phyloP scores from a whole-genome alignment of 2,888 invertebrate species.

The Hyalella azteca region DNA sequence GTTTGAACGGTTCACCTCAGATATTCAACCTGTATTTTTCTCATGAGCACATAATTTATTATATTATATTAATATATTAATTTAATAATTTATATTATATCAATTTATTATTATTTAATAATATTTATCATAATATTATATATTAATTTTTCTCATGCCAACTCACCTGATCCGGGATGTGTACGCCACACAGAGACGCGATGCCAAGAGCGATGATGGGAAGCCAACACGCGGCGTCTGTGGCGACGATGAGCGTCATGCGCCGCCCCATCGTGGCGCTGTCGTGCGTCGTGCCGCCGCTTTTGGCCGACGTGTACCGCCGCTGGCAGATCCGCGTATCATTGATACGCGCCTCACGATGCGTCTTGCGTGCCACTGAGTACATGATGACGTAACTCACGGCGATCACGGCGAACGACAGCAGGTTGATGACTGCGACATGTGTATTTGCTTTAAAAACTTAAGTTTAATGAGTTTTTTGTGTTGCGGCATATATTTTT shows the following conservation, averaged over 20 bases:
- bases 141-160: too few relatives aligned
- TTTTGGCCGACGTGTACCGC: background rate
- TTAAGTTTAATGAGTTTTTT: too few relatives aligned
- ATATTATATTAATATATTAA: too few relatives aligned
- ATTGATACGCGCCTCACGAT: conserved; percentile 63
- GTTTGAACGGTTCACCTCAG: too few relatives aligned
- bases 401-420: conserved; percentile 65
- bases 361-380: conserved; percentile 64
- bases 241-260: conserved; percentile 67
- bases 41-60: too few relatives aligned
- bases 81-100: too few relatives aligned
- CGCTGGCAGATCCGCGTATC: background rate
- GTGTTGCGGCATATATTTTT: too few relatives aligned
- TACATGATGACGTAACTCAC: conserved; percentile 67
- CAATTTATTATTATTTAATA: too few relatives aligned
- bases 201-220: conserved; percentile 67
- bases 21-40: too few relatives aligned
- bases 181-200: conserved; percentile 64
- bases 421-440: conserved; percentile 64
- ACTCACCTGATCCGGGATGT: conserved; percentile 61
- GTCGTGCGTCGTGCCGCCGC: background rate
- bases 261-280: conserved; percentile 64
- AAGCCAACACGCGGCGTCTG: conserved; percentile 67
- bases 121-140: too few relatives aligned
- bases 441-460: too few relatives aligned